Base-by-base conservation (phyloP, 2,113 vertebrate species). In the Oenanthe melanoleuca region DNA sequence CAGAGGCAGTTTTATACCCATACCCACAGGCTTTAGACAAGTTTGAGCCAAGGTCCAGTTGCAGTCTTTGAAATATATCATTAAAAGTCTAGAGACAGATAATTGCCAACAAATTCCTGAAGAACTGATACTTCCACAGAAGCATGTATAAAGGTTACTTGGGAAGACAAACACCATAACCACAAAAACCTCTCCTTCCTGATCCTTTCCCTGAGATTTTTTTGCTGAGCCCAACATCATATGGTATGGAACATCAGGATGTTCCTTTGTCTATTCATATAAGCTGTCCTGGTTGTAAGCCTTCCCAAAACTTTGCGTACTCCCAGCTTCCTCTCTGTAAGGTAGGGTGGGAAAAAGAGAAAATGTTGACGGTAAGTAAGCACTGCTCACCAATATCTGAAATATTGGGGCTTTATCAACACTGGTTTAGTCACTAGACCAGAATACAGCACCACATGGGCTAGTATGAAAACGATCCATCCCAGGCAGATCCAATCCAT, bases 141-240 rank as follows among this genome's bases (percentile, higher is more conserved):
- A 50, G 8, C 4, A 47, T 0, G 0, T 8, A 20, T n/a, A 38
- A 37, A 42, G 4, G 6, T 47, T 82, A 21, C 17, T 52, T 82
- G 45, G 33, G 69, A 59, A 73, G 23, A 52, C 10, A 38, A 81
- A 47, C 10, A 45, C 2, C 1, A 1, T 44, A 71, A 49, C 2
- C 22, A 59, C 1, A 11, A 44, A 67, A 22, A 19, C 49, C 6
- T 75, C 37, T 66, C 28, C 26, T 83, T 89, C 13, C 6, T 67
- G 8, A 40, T 40, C 6, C 7, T 84, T 80, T 29, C 55, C 8
- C 12, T 37, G 7, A 59, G 38, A 24, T 55, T 5, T 37, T 26
- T 33, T 45, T 34, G 31, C 37, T 59, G 15, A 81, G 6, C 5
- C 12, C 1, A 4, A 12, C 1, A 4, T 53, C 1, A 5, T 33